Base-by-base conservation (phyloP, 92 coral and sea anemone genomes). In the Zoanthus sociatus region DNA sequence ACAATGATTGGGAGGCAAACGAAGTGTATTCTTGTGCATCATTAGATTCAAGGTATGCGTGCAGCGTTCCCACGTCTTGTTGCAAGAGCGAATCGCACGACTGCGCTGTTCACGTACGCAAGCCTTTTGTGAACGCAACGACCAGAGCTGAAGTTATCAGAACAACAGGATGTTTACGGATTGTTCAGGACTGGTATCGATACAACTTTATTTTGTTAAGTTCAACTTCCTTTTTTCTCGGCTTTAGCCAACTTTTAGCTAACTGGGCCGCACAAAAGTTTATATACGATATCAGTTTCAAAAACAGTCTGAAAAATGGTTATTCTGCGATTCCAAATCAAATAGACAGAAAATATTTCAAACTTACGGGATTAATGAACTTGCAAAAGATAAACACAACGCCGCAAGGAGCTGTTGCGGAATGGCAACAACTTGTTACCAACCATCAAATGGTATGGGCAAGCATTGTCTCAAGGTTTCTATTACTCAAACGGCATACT, bases 1-100 rank as follows among this genome's bases (percentile, higher is more conserved):
- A 82, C 33, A 69, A 82, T 15, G 93, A 91, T 78, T 91, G 93
- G 93, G 93, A 91, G 73, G 46, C 77, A 17, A 91, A 87, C 67
- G 87, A 83, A 37, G 42, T 69, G 18, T 91, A 73, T 64, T 91
- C 93, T 32, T 91, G 93, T 50, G 77, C 78, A 4, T 87, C 93
- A 7, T 71, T 46, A 17, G 91, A 87, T 20, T 77, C 89, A 53
- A 76, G 50, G 4, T 87, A 87, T 18, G 74, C 73, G 83, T 91
- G 93, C 58, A 79, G 93, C 13, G 93, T 91, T 6, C 93, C 93
- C 1, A 73, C 82, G 63, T 91, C 93, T 33, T 91, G 93, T 76
- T 88, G 93, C 64, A 88, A 83, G 71, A 76, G 47, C 16, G 68
- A 69, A 15, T 61, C 10, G 11, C 73, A 18, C 16, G 83, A 66